These are phyloP conservation scores for Anneissia japonica DNA, from an alignment of 35 echinoderm and acorn worm genomes.

Conservation along the genomic window DNA sequence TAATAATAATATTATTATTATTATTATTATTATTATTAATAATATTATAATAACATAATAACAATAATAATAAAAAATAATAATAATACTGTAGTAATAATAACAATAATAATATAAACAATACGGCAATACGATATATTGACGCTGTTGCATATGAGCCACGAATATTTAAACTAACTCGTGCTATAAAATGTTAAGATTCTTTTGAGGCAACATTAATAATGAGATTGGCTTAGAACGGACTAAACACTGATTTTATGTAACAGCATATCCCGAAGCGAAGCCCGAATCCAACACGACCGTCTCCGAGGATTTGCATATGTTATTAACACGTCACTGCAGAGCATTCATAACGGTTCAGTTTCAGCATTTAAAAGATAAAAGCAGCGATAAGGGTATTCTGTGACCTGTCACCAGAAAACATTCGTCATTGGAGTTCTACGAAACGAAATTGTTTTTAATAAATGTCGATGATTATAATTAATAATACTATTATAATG, in stretches of 20 bases:
- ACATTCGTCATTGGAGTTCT: too few relatives aligned
- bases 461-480: too few relatives aligned
- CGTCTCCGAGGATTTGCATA: neutral
- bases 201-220: neutral
- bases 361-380: neutral
- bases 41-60: too few relatives aligned
- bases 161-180: neutral
- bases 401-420: too few relatives aligned
- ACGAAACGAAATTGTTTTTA: too few relatives aligned
- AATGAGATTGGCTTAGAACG: neutral
- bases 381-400: neutral
- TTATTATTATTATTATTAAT: too few relatives aligned
- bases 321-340: neutral
- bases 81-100: too few relatives aligned
- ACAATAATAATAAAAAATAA: too few relatives aligned
- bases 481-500: too few relatives aligned
- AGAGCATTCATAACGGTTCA: neutral
- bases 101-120: too few relatives aligned
- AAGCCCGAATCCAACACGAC: neutral
- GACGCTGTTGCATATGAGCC: neutral
- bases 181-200: neutral
- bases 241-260: neutral
- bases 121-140: too few relatives aligned
- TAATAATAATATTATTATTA: too few relatives aligned
- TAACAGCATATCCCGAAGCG: neutral